Evolutionary conservation across 1,140 invertebrate genomes (phyloP), one percentile per base, ranked within the genome.

Genomic region (Drosophila fuyamai): DNA sequence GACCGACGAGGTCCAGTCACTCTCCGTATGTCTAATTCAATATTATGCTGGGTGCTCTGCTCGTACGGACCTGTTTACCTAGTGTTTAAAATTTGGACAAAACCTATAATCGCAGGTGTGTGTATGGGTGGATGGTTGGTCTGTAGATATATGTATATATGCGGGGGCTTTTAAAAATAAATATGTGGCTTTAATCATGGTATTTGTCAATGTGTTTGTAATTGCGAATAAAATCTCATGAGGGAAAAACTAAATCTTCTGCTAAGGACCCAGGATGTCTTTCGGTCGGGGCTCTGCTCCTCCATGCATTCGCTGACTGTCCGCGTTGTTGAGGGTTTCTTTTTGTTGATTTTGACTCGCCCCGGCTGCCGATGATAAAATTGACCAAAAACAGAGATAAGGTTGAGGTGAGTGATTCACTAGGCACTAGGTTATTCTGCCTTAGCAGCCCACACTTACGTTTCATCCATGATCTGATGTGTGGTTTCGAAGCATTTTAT

Each of bases 191-290:
- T 75, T 78, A 79, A 79, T 86, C 75, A 75, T 79, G 80, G 68
- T 72, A 53, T 70, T 59, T 60, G 53, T 57, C 41, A 70, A 72
- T 78, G 62, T 71, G 66, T 70, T 54, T 78, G 55, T 62, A 59
- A 80, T 75, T 79, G 66, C 84, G 60, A 81, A 78, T 79, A 47
- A 86, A 86, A 86, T 85, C 82, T 85, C 82, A 82, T 6, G 40
- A 16, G 5, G 47, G 48, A 78, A 65, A 74, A 75, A 76, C 58
- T 71, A 59, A 70, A 50, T 76, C 55, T 46, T 71, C 16, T 71
- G 61, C 79, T 65, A 55, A 40, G 54, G 51, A n/a, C 43, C 29
- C 60, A 73, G 73, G 81, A 43, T 62, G 27, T 57, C 36, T 57
- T 62, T 16, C 46, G 16, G 47, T 44, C 56, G 13, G 14, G 16